Base-by-base conservation (phyloP, 1,140 invertebrate species). In the Brachystomella parvula region DNA sequence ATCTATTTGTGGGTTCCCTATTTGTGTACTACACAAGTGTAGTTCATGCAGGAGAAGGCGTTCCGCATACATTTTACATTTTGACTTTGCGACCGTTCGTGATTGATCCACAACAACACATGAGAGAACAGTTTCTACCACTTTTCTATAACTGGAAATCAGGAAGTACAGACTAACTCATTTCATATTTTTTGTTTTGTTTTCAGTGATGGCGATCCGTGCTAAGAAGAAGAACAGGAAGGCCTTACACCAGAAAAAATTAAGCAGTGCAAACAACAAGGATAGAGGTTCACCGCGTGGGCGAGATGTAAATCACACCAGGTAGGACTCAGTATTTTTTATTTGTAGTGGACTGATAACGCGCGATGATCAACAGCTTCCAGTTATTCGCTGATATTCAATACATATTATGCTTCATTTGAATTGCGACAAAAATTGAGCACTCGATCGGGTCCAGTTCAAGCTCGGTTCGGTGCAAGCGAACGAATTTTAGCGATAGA, bases 201-300 rank as follows among this genome's bases (percentile, higher is more conserved):
- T 66, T 65, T 69, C 60, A 73, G 71, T 73, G 3, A 73, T 73
- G 71, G 71, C 71, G 19, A 73, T 73, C 33, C 68, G 71, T 33
- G 71, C 71, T 24, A 73, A 73, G 61, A 73, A 70, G 67, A 70
- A 69, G 49, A 68, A 70, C 30, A 35, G 71, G 3, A 73, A 70
- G 39, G 64, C 62, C 29, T 66, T 66, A 26, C 66, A 70, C 35
- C 53, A 64, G 47, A 68, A 70, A 49, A 72, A 72, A 32, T 32
- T 70, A 30, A 44, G 39, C 28, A 63, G 70, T 64, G 70, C 58
- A 31, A 63, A 57, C 31, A 64, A 63, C 6, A 69, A 69, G 56
- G 63, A 32, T 63, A 47, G 66, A 21, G 64, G 44, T 6, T 72
- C 71, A 31, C 71, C 71, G 17, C 31, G 71, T n/a, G 71, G 71